Percentiles rank a stretch among this genome's conserved stretches.
Conservation (phyloP, 2,888 invertebrate species). For the Ichneumoninae sp. region DNA sequence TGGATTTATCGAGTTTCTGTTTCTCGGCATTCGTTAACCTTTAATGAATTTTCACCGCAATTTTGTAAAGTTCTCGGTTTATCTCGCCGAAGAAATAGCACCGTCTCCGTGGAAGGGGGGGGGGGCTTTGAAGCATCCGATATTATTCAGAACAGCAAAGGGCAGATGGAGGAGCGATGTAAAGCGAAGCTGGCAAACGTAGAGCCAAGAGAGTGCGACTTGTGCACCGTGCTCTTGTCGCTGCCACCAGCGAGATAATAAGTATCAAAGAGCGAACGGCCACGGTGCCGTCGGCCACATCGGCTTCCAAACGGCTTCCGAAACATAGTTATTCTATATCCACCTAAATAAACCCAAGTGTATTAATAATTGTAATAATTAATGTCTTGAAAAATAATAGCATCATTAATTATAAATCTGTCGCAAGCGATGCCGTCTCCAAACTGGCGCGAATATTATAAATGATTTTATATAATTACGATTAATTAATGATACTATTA, state of each 20-base stretch:
- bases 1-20: too few relatives aligned
- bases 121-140: background rate
- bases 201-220: slow-evolving; percentile 53
- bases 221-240: slow-evolving; percentile 35
- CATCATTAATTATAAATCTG: too few relatives aligned
- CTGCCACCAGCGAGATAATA: slow-evolving; percentile 62
- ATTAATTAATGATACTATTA: too few relatives aligned
- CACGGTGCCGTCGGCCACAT: slow-evolving; percentile 60
- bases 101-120: background rate
- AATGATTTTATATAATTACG: too few relatives aligned
- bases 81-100: slow-evolving; percentile 13
- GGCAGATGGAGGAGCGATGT: background rate
- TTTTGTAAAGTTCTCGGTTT: slow-evolving; percentile 15
- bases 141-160: background rate
- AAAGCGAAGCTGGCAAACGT: slow-evolving; percentile 37
- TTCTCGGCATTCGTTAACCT: background rate
- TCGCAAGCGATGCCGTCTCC: too few relatives aligned
- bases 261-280: slow-evolving; percentile 56
- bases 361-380: too few relatives aligned
- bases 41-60: slow-evolving; percentile 10
- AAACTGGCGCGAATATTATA: too few relatives aligned
- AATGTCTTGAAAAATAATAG: too few relatives aligned
- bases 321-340: too few relatives aligned
- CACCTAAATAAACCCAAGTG: too few relatives aligned
- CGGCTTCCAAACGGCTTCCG: slow-evolving; percentile 63